Evolutionary conservation across 2,113 vertebrate genomes (phyloP).

Genomic region (Furnarius figulus): DNA sequence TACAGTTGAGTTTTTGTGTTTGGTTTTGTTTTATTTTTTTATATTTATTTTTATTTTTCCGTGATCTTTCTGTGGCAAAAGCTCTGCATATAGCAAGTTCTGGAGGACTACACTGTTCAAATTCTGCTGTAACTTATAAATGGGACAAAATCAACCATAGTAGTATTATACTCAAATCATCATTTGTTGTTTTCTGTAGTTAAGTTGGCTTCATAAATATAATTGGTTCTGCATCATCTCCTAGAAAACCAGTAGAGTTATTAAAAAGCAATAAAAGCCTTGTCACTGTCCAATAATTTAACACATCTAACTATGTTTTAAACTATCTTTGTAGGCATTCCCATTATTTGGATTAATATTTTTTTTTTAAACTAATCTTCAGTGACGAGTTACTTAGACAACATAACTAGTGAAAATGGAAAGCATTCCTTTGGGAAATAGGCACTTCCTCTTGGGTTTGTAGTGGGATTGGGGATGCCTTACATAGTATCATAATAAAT

Average conservation of each 20-base stretch:
- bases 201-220: constrained; percentile 52
- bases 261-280: constrained; percentile 51
- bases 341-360: background rate
- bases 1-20: background rate
- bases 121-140: background rate
- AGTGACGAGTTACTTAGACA: background rate
- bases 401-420: background rate
- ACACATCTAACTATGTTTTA: background rate
- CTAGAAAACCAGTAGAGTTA: constrained; percentile 58
- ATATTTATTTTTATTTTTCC: too few relatives aligned
- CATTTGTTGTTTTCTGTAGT: constrained; percentile 62
- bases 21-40: background rate
- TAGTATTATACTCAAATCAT: background rate
- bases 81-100: background rate
- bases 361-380: background rate
- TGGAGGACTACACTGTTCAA: background rate
- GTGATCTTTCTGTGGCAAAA: background rate
- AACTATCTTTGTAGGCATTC: background rate
- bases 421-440: background rate
- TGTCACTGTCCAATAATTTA: background rate
- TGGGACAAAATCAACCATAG: background rate
- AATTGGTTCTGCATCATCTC: constrained; percentile 54
- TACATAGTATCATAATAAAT: background rate
- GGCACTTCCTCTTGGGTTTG: background rate
- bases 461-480: background rate